Conservation (phyloP, 2,888 invertebrate species). For the Nomada hirtipes region DNA sequence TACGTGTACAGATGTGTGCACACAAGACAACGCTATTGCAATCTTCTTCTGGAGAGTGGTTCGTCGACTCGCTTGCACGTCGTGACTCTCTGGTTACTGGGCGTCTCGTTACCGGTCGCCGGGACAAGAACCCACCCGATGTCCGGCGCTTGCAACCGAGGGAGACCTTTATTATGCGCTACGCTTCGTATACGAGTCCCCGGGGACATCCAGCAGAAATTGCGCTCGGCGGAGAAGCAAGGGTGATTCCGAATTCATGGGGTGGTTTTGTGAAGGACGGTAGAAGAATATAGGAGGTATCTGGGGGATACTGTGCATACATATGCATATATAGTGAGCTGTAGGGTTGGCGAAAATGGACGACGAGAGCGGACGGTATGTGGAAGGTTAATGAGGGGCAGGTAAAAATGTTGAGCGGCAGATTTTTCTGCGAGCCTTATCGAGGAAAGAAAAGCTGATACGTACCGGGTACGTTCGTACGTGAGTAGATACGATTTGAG, state of each 20-base stretch:
- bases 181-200: conserved; percentile 50
- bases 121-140: conserved; percentile 70
- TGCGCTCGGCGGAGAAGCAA: conserved; percentile 18
- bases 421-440: background rate
- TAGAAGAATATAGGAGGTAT: no score
- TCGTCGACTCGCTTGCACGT: background rate
- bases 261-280: background rate
- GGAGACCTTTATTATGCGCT: conserved; percentile 47
- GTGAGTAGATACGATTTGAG: background rate
- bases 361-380: background rate
- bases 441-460: background rate
- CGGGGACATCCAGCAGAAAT: conserved; percentile 40
- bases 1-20: conserved; percentile 27
- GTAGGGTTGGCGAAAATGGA: background rate
- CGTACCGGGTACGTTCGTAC: background rate
- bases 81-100: conserved; percentile 63
- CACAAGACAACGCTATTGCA: background rate
- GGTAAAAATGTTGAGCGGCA: background rate
- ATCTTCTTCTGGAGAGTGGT: conserved; percentile 11
- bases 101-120: conserved; percentile 71
- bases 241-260: conserved; percentile 13
- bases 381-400: no score
- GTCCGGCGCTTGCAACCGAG: conserved; percentile 66
- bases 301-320: no score
- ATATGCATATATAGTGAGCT: no score